Evolutionary conservation across 2,797 vertebrate genomes (phyloP).

Genomic region (Pangasius macronema): DNA sequence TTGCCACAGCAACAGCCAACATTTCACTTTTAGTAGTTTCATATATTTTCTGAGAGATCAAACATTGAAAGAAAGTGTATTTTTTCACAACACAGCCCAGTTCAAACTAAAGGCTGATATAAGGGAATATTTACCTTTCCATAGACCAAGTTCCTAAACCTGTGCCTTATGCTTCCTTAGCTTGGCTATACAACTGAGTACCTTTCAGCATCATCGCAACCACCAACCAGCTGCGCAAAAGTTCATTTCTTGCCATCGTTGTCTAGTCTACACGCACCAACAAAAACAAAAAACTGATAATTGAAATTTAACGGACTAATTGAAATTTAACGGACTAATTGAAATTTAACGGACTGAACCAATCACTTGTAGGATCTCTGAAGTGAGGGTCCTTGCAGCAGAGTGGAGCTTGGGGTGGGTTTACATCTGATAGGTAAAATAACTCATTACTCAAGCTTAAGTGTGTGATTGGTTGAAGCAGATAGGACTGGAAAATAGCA

Average conservation of each 20-base stretch:
- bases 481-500: not conserved
- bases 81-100: not conserved
- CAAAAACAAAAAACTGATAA: not conserved
- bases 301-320: not conserved
- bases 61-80: not conserved
- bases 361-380: not conserved
- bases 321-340: not conserved
- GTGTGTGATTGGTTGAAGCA: not conserved
- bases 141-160: not conserved
- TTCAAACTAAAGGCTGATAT: not conserved
- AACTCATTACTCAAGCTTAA: not conserved
- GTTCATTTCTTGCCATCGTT: not conserved
- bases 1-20: not conserved
- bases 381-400: not conserved
- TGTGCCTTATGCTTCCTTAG: not conserved
- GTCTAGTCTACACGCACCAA: slow-evolving; percentile 5
- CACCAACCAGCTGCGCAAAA: not conserved
- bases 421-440: not conserved
- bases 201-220: slow-evolving; percentile 1
- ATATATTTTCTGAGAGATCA: not conserved
- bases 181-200: not conserved
- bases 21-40: not conserved
- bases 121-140: not conserved
- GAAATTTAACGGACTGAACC: not conserved
- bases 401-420: not conserved